phyloP scores from a whole-genome alignment of 2,888 invertebrate genomes.

The Oxytorus armatus region DNA sequence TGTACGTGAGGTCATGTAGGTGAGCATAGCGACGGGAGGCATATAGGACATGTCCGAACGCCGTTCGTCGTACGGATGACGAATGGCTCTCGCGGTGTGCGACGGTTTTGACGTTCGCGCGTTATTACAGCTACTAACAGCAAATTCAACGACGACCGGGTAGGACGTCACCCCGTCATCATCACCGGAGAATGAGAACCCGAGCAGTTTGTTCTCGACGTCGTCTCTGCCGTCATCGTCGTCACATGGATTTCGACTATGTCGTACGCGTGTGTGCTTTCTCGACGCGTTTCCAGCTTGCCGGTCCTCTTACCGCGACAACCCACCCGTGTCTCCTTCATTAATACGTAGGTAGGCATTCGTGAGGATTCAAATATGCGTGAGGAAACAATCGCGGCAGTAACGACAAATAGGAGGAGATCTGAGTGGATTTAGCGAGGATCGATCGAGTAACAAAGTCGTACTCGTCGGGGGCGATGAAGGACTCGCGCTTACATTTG shows the following conservation, averaged over 20 bases:
- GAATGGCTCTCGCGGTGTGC: conserved; percentile 77
- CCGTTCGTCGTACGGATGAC: conserved; percentile 80
- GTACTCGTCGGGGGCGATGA: conserved; percentile 9
- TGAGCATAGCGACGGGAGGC: conserved; percentile 30
- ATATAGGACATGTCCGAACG: conserved; percentile 75
- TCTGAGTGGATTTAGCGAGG: conserved; percentile 1
- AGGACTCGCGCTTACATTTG: neutral
- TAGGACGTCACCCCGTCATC: conserved; percentile 44
- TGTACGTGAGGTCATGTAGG: conserved; percentile 40
- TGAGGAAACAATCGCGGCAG: neutral
- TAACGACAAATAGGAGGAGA: neutral
- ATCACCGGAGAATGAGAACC: conserved; percentile 32
- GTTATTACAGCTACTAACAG: conserved; percentile 41
- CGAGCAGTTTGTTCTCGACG: neutral
- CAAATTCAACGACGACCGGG: conserved; percentile 1
- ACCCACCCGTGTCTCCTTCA: conserved; percentile 83
- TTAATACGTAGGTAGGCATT: conserved; percentile 73
- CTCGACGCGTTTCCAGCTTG: conserved; percentile 63
- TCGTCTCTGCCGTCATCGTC: conserved; percentile 9
- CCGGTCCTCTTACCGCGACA: conserved; percentile 75
- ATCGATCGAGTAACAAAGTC: conserved; percentile 31
- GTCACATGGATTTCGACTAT: conserved; percentile 52
- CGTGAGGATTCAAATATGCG: conserved; percentile 37
- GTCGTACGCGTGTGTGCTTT: conserved; percentile 48
- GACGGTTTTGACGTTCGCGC: conserved; percentile 79